Conservation (phyloP, 2,113 vertebrate genomes). For the Cyanistes caeruleus region DNA sequence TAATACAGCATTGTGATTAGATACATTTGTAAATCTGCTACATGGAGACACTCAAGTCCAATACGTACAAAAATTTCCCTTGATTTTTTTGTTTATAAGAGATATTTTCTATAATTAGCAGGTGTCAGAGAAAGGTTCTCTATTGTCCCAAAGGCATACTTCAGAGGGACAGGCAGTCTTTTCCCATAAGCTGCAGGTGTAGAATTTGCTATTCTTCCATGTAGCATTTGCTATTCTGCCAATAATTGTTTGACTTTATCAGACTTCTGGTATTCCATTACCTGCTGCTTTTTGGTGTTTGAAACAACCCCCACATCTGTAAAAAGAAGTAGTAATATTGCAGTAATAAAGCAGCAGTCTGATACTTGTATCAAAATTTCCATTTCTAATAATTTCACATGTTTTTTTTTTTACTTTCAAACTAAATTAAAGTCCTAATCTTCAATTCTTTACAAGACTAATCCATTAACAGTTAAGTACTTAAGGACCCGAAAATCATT, state of each 20-base stretch:
- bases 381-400: background rate
- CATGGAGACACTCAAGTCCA: accelerated
- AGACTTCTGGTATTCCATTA: background rate
- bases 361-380: background rate
- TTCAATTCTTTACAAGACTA: background rate
- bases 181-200: background rate
- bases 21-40: background rate
- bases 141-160: background rate
- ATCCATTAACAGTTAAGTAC: background rate
- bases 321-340: background rate
- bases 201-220: background rate
- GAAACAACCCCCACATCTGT: background rate
- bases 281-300: background rate
- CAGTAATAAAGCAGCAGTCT: background rate
- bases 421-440: background rate
- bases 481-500: accelerated
- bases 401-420: background rate
- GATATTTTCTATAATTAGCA: background rate
- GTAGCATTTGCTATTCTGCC: background rate
- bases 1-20: background rate
- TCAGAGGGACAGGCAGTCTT: background rate
- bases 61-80: background rate
- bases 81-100: background rate
- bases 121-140: background rate
- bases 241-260: background rate